These are phyloP conservation scores for Drosophila picticornis DNA, from an alignment of 2,888 invertebrate species.

Conservation along the genomic window DNA sequence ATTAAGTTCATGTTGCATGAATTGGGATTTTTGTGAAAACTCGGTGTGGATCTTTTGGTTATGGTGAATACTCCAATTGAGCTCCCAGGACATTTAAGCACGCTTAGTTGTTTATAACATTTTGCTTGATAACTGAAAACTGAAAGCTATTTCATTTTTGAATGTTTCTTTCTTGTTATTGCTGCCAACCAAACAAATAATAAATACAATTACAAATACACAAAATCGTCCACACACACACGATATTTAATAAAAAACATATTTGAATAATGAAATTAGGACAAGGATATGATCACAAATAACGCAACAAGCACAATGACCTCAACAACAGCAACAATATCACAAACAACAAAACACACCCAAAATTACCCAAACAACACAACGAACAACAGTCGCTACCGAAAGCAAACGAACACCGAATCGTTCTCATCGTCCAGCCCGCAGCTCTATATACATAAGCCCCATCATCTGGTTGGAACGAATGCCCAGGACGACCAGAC, in stretches of 20 bases:
- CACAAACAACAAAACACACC: constrained; percentile 71
- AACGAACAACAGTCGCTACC: constrained; percentile 70
- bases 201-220: constrained; percentile 11
- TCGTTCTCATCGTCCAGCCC: constrained; percentile 84
- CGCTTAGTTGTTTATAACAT: constrained; percentile 62
- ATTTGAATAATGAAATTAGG: constrained; percentile 63
- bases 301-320: constrained; percentile 60
- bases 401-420: constrained; percentile 75
- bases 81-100: constrained; percentile 44
- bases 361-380: constrained; percentile 76
- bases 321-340: constrained; percentile 57
- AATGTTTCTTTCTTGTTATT: constrained; percentile 44
- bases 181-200: constrained; percentile 25
- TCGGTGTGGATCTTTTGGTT: constrained; percentile 33
- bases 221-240: constrained; percentile 16
- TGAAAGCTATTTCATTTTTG: constrained; percentile 57
- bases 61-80: constrained; percentile 35
- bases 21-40: constrained; percentile 27
- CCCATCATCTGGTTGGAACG: constrained; percentile 64
- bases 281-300: constrained; percentile 75
- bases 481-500: constrained; percentile 86
- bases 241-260: constrained; percentile 44
- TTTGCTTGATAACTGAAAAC: constrained; percentile 38
- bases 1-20: constrained; percentile 55
- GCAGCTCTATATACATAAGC: constrained; percentile 83